A percentile compares a stretch with the other conserved stretches of the same genome.
phyloP scores from a whole-genome alignment of 2,113 vertebrate genomes.

The Seriola quinqueradiata region DNA sequence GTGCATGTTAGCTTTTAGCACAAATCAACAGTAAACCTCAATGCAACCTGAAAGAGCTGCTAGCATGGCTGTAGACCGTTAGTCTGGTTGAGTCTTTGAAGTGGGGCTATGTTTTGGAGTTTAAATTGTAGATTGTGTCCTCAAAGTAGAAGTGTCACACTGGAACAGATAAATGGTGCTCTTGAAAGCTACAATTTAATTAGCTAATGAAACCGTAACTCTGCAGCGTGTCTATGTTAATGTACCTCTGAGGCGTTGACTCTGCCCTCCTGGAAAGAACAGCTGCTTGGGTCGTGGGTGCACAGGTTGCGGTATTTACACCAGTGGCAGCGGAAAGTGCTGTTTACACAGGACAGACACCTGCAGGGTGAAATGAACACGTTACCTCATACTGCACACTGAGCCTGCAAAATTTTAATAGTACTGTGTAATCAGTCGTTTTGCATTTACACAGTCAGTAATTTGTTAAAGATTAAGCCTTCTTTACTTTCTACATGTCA shows the following conservation, averaged over 20 bases:
- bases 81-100: conserved; percentile 15
- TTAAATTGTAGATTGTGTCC: conserved; percentile 20
- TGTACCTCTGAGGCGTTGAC: conserved; percentile 95
- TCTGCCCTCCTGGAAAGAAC: conserved; percentile 96
- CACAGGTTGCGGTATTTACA: conserved; percentile 97
- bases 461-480: background rate
- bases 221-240: background rate
- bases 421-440: background rate
- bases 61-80: background rate
- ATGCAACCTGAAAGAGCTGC: background rate
- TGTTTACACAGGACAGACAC: conserved; percentile 96
- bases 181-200: conserved; percentile 26
- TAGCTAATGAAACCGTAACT: conserved; percentile 21
- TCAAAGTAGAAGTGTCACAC: conserved; percentile 13
- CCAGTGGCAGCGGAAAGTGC: conserved; percentile 96
- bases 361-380: conserved; percentile 73
- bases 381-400: conserved; percentile 2
- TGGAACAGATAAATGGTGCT: background rate
- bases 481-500: background rate
- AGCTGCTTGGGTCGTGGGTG: conserved; percentile 94
- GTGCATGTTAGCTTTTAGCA: background rate
- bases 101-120: background rate
- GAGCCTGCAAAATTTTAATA: background rate
- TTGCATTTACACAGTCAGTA: background rate
- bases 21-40: background rate